These are phyloP conservation scores for Zaprionus lachaisei DNA, from an alignment of 1,140 invertebrate species.

Conservation along the genomic window DNA sequence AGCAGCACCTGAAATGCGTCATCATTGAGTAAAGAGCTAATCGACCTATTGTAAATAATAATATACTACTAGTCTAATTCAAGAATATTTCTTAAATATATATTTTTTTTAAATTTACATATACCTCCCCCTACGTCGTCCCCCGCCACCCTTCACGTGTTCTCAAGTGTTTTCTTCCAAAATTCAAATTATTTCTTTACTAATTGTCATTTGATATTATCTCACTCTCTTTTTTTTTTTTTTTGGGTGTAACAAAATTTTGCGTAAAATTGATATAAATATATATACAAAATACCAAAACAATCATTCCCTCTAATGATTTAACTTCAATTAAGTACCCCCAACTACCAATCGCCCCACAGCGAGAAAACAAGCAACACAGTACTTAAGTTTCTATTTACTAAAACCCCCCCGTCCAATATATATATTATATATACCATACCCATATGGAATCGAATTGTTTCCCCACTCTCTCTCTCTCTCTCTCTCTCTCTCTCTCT, in stretches of 20 bases:
- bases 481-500: no score
- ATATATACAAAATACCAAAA: slow-evolving; percentile 5
- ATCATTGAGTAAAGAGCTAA: slow-evolving; percentile 40
- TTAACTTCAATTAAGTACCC: slow-evolving; percentile 30
- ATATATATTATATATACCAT: slow-evolving; percentile 12
- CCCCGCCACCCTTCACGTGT: slow-evolving; percentile 30
- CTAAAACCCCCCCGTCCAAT: slow-evolving; percentile 21
- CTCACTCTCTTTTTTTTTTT: slow-evolving; percentile 28
- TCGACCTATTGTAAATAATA: slow-evolving; percentile 65
- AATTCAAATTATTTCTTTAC: slow-evolving; percentile 35
- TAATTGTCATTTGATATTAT: slow-evolving; percentile 26
- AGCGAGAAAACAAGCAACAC: slow-evolving; percentile 31
- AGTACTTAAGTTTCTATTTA: slow-evolving; percentile 35
- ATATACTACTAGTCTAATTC: slow-evolving; percentile 33
- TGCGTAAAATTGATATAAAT: slow-evolving; percentile 47
- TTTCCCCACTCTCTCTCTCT: neutral
- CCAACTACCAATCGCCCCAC: neutral
- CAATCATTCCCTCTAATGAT: slow-evolving; percentile 15
- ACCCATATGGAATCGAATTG: slow-evolving; percentile 21
- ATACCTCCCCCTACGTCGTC: neutral
- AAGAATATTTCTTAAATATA: slow-evolving; percentile 35
- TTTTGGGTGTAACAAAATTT: slow-evolving; percentile 82
- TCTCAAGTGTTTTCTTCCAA: slow-evolving; percentile 43
- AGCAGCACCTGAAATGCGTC: slow-evolving; percentile 45
- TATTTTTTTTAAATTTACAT: slow-evolving; percentile 27